Conservation (phyloP, 2,113 vertebrate genomes). For the Nansenia antarctica region DNA sequence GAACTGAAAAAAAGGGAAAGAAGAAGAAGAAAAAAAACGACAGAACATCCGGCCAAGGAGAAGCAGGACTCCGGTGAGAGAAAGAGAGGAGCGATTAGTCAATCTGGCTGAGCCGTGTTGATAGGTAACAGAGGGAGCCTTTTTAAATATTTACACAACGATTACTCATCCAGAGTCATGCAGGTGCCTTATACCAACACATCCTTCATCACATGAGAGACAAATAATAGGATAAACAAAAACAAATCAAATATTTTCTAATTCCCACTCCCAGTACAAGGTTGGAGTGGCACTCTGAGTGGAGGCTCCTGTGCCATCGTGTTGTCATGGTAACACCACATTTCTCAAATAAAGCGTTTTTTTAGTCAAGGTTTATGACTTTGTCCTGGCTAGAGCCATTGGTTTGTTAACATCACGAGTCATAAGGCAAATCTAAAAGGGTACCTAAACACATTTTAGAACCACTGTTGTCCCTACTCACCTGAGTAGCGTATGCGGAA, state of each 20-base stretch:
- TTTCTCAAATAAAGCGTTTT: neutral
- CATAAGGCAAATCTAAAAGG: neutral
- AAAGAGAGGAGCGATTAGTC: slow-evolving; percentile 60
- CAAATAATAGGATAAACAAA: slow-evolving; percentile 39
- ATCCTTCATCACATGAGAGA: slow-evolving; percentile 41
- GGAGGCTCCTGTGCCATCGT: neutral
- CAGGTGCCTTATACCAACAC: slow-evolving; percentile 56
- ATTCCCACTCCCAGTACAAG: slow-evolving; percentile 27
- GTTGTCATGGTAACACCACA: neutral
- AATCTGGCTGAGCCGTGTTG: slow-evolving; percentile 67
- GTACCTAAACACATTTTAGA: neutral
- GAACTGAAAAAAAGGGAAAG: slow-evolving; percentile 3
- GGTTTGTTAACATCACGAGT: neutral
- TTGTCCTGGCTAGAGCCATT: neutral
- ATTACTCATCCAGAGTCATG: slow-evolving; percentile 67
- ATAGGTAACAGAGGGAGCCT: slow-evolving; percentile 64
- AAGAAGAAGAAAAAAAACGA: slow-evolving; percentile 18
- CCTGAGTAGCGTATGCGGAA: slow-evolving; percentile 96
- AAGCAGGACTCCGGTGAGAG: slow-evolving; percentile 39
- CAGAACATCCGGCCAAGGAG: slow-evolving; percentile 49
- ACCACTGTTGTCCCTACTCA: slow-evolving; percentile 67
- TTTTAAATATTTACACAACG: slow-evolving; percentile 76
- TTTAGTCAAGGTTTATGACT: neutral
- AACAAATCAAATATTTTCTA: slow-evolving; percentile 30
- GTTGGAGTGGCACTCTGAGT: neutral